Conservation (phyloP, 2,797 vertebrate species). For the Aphelocoma californica region DNA sequence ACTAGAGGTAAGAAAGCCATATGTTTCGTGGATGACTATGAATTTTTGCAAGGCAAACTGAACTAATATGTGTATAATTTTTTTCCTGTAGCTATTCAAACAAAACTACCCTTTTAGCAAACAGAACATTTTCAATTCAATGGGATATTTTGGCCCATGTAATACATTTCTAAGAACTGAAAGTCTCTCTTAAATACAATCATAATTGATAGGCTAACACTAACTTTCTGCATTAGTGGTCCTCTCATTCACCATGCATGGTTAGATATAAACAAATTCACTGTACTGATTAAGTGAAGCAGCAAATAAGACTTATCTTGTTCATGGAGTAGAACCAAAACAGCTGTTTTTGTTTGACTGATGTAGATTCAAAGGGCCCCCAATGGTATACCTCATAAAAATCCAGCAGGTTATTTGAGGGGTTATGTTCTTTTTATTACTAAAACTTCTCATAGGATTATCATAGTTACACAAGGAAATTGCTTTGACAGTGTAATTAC, state of each 20-base stretch:
- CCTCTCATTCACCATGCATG: neutral
- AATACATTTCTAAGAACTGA: neutral
- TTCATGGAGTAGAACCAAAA: slow-evolving; percentile 28
- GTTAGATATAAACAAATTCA: slow-evolving; percentile 8
- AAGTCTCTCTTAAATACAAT: neutral
- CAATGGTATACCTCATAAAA: neutral
- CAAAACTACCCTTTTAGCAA: slow-evolving; percentile 6
- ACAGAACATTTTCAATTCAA: neutral
- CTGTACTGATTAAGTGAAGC: neutral
- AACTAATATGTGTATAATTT: neutral
- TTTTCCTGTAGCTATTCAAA: neutral
- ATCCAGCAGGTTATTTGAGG: neutral
- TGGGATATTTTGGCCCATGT: neutral
- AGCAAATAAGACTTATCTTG: slow-evolving; percentile 18
- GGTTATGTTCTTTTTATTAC: neutral
- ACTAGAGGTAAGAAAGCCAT: slow-evolving; percentile 48
- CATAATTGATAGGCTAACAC: neutral
- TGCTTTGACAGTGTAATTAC: neutral
- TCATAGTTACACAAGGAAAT: neutral
- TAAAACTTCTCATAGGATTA: slow-evolving; percentile 15
- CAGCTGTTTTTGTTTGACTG: slow-evolving; percentile 43
- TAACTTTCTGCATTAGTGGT: neutral
- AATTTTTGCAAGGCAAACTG: slow-evolving; percentile 40
- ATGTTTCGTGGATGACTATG: slow-evolving; percentile 52
- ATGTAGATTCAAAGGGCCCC: slow-evolving; percentile 35